phyloP scores from a whole-genome alignment of 37 sponge, comb jelly and placozoan species.

The Spongilla lacustris region DNA sequence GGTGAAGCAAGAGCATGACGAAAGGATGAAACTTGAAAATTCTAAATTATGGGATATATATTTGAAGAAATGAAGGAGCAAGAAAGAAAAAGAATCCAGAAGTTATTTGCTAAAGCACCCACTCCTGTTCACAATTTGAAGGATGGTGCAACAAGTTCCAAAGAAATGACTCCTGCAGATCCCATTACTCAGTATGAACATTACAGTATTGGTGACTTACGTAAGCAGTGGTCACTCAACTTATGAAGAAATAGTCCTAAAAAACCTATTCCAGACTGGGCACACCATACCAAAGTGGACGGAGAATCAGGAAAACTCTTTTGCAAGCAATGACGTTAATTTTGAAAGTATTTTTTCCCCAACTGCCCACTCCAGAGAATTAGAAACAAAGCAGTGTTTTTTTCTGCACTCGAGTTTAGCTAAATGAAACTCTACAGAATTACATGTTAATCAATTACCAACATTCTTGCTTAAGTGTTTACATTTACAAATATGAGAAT shows the following conservation, averaged over 20 bases:
- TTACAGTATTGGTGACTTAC: constrained; percentile 56
- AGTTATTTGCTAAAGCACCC: neutral
- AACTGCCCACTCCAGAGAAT: constrained; percentile 29
- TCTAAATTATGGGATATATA: neutral
- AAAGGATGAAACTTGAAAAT: neutral
- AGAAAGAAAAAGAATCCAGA: neutral
- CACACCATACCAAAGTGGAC: constrained; percentile 11
- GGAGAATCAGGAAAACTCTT: constrained; percentile 36
- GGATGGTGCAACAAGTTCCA: neutral
- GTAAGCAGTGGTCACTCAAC: constrained; percentile 55
- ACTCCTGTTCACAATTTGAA: neutral
- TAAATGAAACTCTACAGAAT: constrained; percentile 58
- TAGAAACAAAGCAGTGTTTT: constrained; percentile 53
- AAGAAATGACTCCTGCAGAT: constrained; percentile 41
- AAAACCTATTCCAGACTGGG: constrained; percentile 67
- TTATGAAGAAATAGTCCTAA: constrained; percentile 63
- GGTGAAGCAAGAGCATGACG: neutral
- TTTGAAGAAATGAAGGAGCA: constrained; percentile 2
- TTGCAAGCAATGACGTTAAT: constrained; percentile 2
- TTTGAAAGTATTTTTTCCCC: constrained; percentile 53
- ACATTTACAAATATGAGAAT: no score
- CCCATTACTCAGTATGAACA: constrained; percentile 14
- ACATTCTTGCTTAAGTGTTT: no score
- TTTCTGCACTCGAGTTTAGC: constrained; percentile 72
- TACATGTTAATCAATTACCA: neutral